Evolutionary conservation across 2,797 vertebrate genomes (phyloP).

Genomic region (Melanotaenia parkinsoni): DNA sequence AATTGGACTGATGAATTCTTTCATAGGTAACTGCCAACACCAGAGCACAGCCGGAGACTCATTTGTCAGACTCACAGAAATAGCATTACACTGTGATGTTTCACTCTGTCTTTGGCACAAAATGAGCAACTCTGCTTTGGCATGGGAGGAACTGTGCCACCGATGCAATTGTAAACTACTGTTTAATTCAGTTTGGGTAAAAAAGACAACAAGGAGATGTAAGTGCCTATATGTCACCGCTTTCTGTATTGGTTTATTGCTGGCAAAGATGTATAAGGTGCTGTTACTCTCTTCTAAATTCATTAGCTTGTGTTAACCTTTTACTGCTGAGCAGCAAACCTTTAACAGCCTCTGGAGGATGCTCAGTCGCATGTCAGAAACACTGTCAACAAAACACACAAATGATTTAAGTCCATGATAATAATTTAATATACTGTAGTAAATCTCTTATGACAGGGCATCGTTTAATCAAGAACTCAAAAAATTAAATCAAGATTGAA

Average conservation of each 20-base stretch:
- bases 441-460: slow-evolving; percentile 55
- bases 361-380: slow-evolving; percentile 53
- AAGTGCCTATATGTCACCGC: not conserved
- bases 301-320: slow-evolving; percentile 55
- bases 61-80: slow-evolving; percentile 78
- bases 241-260: not conserved
- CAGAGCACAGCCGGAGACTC: slow-evolving; percentile 69
- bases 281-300: slow-evolving; percentile 42
- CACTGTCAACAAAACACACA: slow-evolving; percentile 59
- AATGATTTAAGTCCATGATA: slow-evolving; percentile 67
- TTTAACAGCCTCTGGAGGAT: slow-evolving; percentile 52
- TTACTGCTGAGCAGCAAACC: slow-evolving; percentile 47
- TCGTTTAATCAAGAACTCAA: slow-evolving; percentile 28
- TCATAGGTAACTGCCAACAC: slow-evolving; percentile 72
- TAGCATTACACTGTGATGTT: slow-evolving; percentile 64
- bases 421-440: slow-evolving; percentile 57
- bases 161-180: slow-evolving; percentile 4
- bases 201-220: slow-evolving; percentile 19
- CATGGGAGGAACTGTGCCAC: slow-evolving; percentile 27
- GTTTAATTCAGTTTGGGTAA: slow-evolving; percentile 40
- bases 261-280: not conserved
- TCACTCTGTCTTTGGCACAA: slow-evolving; percentile 62
- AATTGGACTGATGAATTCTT: slow-evolving; percentile 79
- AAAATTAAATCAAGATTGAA: not conserved
- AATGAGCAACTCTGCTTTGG: slow-evolving; percentile 27